Base-by-base conservation (phyloP, 2,888 invertebrate species). In the Erannis defoliaria region DNA sequence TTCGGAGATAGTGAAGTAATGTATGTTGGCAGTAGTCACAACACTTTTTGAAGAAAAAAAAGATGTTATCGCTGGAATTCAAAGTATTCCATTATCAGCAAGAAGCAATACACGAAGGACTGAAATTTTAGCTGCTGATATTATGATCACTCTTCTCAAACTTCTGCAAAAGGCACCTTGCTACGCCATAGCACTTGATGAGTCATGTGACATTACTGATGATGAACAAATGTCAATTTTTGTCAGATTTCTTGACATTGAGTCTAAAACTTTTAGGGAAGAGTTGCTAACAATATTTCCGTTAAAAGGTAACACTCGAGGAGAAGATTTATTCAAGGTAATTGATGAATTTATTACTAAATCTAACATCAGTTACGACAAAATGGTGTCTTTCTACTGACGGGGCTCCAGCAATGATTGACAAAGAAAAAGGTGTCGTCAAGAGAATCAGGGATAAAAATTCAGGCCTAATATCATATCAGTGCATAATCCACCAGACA, bases 391-490 rank as follows among this genome's bases (percentile, higher is more conserved):
- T 26, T 26, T 26, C 26, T 5, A 26, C 26, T 26, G 33, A 33
- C 33, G 33, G 33, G 8, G 33, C 33, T 9, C 33, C 12, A 33
- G 33, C 33, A 33, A 33, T 33, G 70, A 67, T 72, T 50, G 66
- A 62, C 62, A 70, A 67, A 68, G 62, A 67, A 67, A 68, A 69
- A 21, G 67, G 62, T 38, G 26, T 68, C 46, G 69, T 66, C 10
- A 64, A 71, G 60, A 67, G 71, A 68, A 68, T 65, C 54, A 63
- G 54, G 55, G 62, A 62, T 59, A 70, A 62, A 42, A 62, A 66
- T 66, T 42, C 62, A 66, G 56, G 55, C 38, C 67, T 72, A 66
- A 62, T 62, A 54, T 62, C 57, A 21, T 62, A 62, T 54, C 33
- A 33, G 37, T 37, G n/a, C 37, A 37, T 37, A 37, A 37, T 37